Evolutionary conservation across 2,888 invertebrate genomes (phyloP).

Genomic region (Xylocampa areola): DNA sequence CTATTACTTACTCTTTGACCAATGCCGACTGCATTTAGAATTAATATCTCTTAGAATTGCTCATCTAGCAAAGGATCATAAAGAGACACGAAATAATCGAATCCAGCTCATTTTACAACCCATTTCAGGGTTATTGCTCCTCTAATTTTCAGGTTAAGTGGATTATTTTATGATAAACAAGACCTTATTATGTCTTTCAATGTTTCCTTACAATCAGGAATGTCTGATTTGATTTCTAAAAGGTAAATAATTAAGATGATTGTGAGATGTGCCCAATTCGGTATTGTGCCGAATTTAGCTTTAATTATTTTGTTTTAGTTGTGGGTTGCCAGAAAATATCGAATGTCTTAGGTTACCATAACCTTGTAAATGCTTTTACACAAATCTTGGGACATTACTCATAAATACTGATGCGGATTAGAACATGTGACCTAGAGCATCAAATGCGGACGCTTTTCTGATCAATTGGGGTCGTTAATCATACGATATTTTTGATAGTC

Average conservation of each 20-base stretch:
- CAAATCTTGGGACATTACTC: constrained; percentile 35
- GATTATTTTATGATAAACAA: constrained; percentile 37
- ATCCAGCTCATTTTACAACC: neutral
- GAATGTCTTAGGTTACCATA: constrained; percentile 3
- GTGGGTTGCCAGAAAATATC: constrained; percentile 6
- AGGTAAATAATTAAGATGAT: constrained; percentile 16
- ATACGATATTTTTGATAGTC: constrained; percentile 36
- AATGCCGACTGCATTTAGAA: constrained; percentile 8
- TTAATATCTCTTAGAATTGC: neutral
- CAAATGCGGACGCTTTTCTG: constrained; percentile 5
- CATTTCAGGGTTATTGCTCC: constrained; percentile 10
- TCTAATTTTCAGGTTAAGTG: constrained; percentile 24
- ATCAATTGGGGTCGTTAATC: constrained; percentile 38
- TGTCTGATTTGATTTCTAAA: constrained; percentile 3
- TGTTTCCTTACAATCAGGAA: constrained; percentile 18
- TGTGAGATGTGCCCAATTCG: constrained; percentile 2
- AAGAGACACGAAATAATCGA: constrained; percentile 8
- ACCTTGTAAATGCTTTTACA: constrained; percentile 28
- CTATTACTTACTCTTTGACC: constrained; percentile 1
- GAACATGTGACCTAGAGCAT: neutral
- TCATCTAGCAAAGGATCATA: constrained; percentile 1
- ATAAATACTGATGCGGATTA: neutral
- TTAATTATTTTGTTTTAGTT: neutral
- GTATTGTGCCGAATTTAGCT: neutral
- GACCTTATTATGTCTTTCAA: constrained; percentile 20